Conservation (phyloP, 2,113 vertebrate genomes). For the Hirundichthys speculiger region DNA sequence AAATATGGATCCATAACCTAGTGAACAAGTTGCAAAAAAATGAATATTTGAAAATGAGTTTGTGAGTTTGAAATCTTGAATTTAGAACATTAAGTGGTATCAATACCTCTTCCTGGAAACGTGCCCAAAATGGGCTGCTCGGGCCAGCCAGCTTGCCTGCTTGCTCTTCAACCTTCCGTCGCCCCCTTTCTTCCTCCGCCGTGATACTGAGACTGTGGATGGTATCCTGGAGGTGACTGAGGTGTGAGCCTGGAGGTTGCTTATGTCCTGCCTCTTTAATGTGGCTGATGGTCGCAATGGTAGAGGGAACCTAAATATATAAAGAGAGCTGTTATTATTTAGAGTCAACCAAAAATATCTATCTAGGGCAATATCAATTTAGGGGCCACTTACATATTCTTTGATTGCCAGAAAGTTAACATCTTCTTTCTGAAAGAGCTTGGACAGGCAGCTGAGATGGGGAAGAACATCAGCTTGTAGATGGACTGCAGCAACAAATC, state of each 20-base stretch:
- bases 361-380: not conserved
- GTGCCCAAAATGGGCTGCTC: not conserved
- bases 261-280: constrained; percentile 1
- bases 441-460: no score
- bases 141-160: not conserved
- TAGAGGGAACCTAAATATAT: not conserved
- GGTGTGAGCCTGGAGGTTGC: not conserved
- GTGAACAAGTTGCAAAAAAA: not conserved
- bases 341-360: no score
- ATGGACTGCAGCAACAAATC: no score
- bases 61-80: no score
- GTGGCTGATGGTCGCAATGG: not conserved
- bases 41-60: no score
- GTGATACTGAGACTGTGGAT: not conserved
- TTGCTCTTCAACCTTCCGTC: no score
- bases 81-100: not conserved
- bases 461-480: no score
- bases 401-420: no score
- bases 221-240: not conserved
- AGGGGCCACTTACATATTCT: no score
- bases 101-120: not conserved
- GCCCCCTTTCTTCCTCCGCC: no score
- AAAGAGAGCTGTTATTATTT: no score
- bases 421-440: no score
- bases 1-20: constrained; percentile 1